These are phyloP conservation scores for Dendrocopos noguchii DNA, from an alignment of 2,113 vertebrate genomes.

Conservation along the genomic window DNA sequence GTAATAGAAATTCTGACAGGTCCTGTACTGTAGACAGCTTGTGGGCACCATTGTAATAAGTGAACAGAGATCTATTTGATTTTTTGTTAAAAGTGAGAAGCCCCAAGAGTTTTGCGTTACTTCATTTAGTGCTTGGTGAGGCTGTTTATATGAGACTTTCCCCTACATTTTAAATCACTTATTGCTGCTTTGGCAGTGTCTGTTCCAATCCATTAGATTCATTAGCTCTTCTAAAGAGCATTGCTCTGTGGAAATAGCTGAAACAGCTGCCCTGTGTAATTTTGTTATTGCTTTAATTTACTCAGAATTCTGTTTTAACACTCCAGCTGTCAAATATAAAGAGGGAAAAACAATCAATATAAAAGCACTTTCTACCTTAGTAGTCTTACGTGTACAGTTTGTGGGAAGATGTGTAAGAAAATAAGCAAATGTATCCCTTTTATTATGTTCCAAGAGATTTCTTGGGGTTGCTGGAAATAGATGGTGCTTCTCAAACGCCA, in stretches of 20 bases:
- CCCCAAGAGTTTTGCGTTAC: slow-evolving; percentile 25
- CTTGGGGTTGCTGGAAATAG: not conserved
- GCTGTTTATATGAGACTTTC: slow-evolving; percentile 47
- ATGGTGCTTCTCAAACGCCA: not conserved
- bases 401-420: not conserved
- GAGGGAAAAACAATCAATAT: slow-evolving; percentile 45
- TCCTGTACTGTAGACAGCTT: slow-evolving; percentile 8
- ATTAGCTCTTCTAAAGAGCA: slow-evolving; percentile 69
- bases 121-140: slow-evolving; percentile 46
- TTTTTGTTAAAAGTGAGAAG: slow-evolving; percentile 45
- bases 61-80: slow-evolving; percentile 51
- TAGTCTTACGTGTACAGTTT: not conserved
- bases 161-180: slow-evolving; percentile 66
- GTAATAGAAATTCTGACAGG: slow-evolving; percentile 45
- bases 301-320: slow-evolving; percentile 66
- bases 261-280: slow-evolving; percentile 71
- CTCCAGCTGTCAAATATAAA: slow-evolving; percentile 61
- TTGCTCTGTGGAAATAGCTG: slow-evolving; percentile 52
- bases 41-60: slow-evolving; percentile 30
- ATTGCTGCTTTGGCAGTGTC: slow-evolving; percentile 59
- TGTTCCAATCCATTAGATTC: slow-evolving; percentile 70
- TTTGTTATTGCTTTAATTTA: slow-evolving; percentile 72
- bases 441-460: not conserved
- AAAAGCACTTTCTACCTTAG: slow-evolving; percentile 36
- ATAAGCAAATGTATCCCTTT: not conserved